A percentile compares a stretch with the other conserved stretches of the same genome.
Evolutionary conservation across 2,888 invertebrate species (phyloP).

Genomic region (Oasisia sp.): DNA sequence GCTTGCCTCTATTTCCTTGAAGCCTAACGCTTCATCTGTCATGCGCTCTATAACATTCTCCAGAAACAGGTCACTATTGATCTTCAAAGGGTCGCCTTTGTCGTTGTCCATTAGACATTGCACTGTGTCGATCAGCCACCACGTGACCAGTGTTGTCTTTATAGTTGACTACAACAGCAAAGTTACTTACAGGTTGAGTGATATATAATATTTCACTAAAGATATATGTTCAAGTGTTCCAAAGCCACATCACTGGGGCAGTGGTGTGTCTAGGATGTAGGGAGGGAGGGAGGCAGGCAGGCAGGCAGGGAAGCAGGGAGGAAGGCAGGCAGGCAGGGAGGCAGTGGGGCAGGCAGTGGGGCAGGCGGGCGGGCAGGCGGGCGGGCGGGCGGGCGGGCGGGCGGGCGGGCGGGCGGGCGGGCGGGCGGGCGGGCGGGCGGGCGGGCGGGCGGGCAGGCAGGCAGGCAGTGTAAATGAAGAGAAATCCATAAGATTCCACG

Average conservation of each 20-base stretch:
- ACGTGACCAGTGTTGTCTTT: neutral
- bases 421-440: no score
- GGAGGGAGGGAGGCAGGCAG: no score
- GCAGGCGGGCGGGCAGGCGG: no score
- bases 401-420: no score
- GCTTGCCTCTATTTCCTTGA: neutral
- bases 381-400: no score
- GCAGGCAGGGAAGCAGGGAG: no score
- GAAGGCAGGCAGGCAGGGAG: no score
- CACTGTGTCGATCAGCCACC: neutral
- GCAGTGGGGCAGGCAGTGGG: no score
- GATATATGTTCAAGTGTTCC: neutral
- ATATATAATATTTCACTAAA: no score
- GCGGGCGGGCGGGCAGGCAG: no score
- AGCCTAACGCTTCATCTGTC: neutral
- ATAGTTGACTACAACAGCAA: neutral
- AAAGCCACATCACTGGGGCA: no score
- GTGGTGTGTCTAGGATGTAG: no score
- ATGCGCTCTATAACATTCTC: neutral
- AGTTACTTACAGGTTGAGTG: neutral
- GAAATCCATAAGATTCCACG: neutral
- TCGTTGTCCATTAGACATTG: neutral
- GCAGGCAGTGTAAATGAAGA: neutral
- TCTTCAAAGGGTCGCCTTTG: neutral
- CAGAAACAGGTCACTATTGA: neutral